Conservation (phyloP, 2,797 vertebrate genomes). For the Sebastes oblongus region DNA sequence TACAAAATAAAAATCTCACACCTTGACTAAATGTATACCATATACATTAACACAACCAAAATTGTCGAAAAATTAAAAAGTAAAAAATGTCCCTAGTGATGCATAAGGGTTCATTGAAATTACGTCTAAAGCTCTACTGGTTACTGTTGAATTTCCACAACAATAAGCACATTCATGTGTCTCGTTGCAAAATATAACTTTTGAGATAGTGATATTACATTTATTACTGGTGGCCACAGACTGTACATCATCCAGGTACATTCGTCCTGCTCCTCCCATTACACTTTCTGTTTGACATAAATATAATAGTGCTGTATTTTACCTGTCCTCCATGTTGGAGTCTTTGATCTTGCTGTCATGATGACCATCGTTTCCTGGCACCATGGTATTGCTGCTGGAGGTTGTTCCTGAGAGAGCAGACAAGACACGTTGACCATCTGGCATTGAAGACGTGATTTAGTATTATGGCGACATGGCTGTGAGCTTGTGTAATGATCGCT, state of each 20-base stretch:
- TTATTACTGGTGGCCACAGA: not conserved
- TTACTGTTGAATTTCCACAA: not conserved
- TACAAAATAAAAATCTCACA: no score
- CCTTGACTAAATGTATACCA: no score
- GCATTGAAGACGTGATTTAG: not conserved
- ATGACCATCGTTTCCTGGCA: slow-evolving; percentile 90
- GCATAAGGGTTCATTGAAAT: not conserved
- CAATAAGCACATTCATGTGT: not conserved
- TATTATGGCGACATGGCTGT: not conserved
- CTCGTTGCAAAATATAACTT: not conserved
- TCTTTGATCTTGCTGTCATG: slow-evolving; percentile 94
- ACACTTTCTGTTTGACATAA: not conserved
- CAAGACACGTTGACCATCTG: not conserved
- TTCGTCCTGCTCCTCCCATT: not conserved
- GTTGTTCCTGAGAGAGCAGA: slow-evolving; percentile 88
- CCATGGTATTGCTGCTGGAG: slow-evolving; percentile 99
- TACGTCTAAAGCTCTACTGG: not conserved
- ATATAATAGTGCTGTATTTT: slow-evolving; percentile 3
- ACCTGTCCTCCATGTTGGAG: slow-evolving; percentile 91
- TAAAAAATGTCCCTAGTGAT: no score
- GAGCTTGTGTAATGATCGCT: slow-evolving; percentile 1
- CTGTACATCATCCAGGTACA: not conserved
- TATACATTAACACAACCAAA: no score
- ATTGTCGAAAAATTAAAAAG: no score
- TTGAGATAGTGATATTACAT: not conserved